Evolutionary conservation across 1,140 invertebrate species (phyloP), one percentile per base, ranked within the genome.

Genomic region (Drosophila grimshawi): DNA sequence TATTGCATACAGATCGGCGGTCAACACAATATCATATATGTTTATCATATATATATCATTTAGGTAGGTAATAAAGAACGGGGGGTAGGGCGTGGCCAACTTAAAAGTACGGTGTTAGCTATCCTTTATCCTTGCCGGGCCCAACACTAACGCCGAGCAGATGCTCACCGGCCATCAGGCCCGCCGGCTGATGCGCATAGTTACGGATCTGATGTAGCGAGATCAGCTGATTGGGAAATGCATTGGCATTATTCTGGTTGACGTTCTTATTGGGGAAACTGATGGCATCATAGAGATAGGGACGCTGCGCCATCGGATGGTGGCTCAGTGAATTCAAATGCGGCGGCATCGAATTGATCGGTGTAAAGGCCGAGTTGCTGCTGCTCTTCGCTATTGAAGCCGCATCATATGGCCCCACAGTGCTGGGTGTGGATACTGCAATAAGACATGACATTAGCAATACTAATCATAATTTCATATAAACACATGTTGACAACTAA

Each of bases 131-230:
- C 61, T 92, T 92, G 46, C 92, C 92, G 2, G 92, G 76, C 7
- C 92, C 92, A 27, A 92, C 92, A 62, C 91, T 92, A 46, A 92
- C 92, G 52, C 92, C 92, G 32, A 92, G 68, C 52, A 92, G 69
- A 77, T 92, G 92, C 60, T 92, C 92, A 8, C 92, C 92, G 30
- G 91, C 78, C 92, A 92, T 92, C 33, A 92, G 68, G 37, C 92
- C 91, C 19, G 90, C 95, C n/a, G 97, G 97, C 91, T 98, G 97
- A 92, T 98, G 97, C 66, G 98, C 97, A 93, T 98, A 99, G 93
- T 98, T 99, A 85, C 98, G 95, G 81, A 99, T 99, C 93, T 99
- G 98, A 93, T 99, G 97, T 51, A 99, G 94, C 77, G 97, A 98
- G 91, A 99, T 98, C 90, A 99, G 94, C 92, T 98, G 98, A 93